Base-by-base conservation (phyloP, 2,113 vertebrate species). In the Micronisus gabar region DNA sequence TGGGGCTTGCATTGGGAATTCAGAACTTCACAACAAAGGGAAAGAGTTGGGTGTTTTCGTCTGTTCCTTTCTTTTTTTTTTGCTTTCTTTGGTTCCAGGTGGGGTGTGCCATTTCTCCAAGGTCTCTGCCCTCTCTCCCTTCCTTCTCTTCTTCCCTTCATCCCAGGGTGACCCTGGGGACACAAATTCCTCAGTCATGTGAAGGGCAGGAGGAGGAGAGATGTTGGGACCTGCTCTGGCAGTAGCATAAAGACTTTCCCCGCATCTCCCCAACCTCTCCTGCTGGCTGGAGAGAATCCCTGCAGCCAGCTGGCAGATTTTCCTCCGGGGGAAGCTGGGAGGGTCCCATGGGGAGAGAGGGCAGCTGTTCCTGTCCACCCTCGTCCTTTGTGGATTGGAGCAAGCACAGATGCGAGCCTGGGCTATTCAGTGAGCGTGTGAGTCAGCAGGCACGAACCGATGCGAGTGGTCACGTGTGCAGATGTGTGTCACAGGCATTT, bases 401-500 rank as follows among this genome's bases (percentile, higher is more conserved):
- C 63, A 85, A 92, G 68, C 73, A 90, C 45, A 93, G 67, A 88
- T 82, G 89, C 3, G 34, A 94, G 96, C 45, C 67, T 90, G 93
- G 84, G 78, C 83, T 91, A 18, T 95, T 97, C 89, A 89, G 50
- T 58, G 94, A 94, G 93, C 1, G 0, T 89, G 81, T 76, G 91
- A 94, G 78, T 91, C 94, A 88, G 93, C 84, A 93, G 86, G 88
- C 91, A 83, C 74, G 93, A 93, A 94, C 36, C 1, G 19, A 79
- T 86, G 66, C 4, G 26, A 75, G 70, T 80, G 85, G 68, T 71
- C 52, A 41, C 0, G 4, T 62, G 84, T 80, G 91, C 85, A 88
- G 66, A 91, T 96, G 74, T 83, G 85, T 95, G 81, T 95, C 87
- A 75, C 63, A 53, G 78, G 87, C 92, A 29, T 93, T 93, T 96